These are phyloP conservation scores for Agrotis segetum DNA, from an alignment of 2,888 invertebrate species.

Conservation along the genomic window DNA sequence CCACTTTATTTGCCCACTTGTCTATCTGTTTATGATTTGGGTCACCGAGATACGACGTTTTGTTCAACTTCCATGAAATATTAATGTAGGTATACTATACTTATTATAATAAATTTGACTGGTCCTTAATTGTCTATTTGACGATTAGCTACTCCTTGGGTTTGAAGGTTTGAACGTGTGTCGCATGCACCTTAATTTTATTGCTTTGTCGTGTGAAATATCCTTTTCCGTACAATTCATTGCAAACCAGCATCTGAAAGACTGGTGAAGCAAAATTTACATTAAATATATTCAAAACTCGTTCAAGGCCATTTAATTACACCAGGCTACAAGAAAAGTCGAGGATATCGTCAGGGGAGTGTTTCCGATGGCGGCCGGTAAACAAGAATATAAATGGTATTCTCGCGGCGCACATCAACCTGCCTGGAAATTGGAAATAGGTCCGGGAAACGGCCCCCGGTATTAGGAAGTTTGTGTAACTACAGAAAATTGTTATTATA, in stretches of 20 bases:
- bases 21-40: conserved; percentile 70
- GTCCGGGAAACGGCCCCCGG: conserved; percentile 1
- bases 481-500: background rate
- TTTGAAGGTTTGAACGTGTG: too few species aligned
- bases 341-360: conserved; percentile 44
- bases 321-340: conserved; percentile 42
- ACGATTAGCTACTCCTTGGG: conserved; percentile 18
- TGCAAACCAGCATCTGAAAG: background rate
- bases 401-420: conserved; percentile 23
- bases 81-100: conserved; percentile 42
- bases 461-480: conserved; percentile 4
- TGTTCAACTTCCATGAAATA: conserved; percentile 56
- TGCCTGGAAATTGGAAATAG: conserved; percentile 29
- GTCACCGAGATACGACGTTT: conserved; percentile 64
- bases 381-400: conserved; percentile 36
- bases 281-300: conserved; percentile 15
- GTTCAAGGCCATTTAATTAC: conserved; percentile 47
- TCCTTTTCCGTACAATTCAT: background rate
- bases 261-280: too few species aligned
- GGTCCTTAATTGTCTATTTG: conserved; percentile 32
- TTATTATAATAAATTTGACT: conserved; percentile 2
- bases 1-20: conserved; percentile 68
- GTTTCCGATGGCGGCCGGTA: conserved; percentile 31
- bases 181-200: too few species aligned
- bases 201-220: background rate